Conservation (phyloP, 2,888 invertebrate species). For the Diaperis boleti region DNA sequence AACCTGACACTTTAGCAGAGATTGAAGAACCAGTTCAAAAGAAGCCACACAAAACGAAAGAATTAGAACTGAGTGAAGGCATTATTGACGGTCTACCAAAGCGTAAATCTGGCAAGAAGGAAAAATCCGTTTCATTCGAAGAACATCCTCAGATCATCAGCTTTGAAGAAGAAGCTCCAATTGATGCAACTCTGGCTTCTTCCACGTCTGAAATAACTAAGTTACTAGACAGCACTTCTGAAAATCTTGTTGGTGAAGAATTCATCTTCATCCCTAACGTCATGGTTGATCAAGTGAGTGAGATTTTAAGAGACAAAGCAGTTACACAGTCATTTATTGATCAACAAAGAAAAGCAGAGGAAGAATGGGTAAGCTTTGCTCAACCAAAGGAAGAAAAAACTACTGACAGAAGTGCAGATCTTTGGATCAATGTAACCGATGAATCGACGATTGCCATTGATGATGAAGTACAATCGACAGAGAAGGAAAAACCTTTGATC, state of each 20-base stretch:
- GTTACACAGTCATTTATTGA: slow-evolving; percentile 20
- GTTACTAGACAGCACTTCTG: slow-evolving; percentile 47
- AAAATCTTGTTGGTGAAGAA: slow-evolving; percentile 51
- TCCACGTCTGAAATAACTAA: slow-evolving; percentile 38
- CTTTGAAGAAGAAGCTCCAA: slow-evolving; percentile 43
- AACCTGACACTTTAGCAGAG: too few relatives aligned
- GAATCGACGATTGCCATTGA: slow-evolving; percentile 27
- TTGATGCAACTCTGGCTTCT: slow-evolving; percentile 35
- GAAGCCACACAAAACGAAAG: slow-evolving; percentile 14
- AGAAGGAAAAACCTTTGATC: slow-evolving; percentile 36
- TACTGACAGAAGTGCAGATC: slow-evolving; percentile 47
- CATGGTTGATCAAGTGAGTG: slow-evolving; percentile 30
- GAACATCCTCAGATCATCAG: slow-evolving; percentile 59
- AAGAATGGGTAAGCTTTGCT: slow-evolving; percentile 18
- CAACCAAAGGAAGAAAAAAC: slow-evolving; percentile 6
- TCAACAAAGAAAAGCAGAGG: slow-evolving; percentile 20
- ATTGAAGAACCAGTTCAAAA: not conserved
- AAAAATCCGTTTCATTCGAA: slow-evolving; percentile 61
- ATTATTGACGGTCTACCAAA: slow-evolving; percentile 28
- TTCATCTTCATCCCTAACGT: slow-evolving; percentile 53
- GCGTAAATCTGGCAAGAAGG: slow-evolving; percentile 52
- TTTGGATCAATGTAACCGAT: slow-evolving; percentile 59
- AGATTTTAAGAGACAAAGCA: slow-evolving; percentile 26
- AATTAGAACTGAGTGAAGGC: slow-evolving; percentile 16
- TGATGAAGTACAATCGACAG: slow-evolving; percentile 17